A percentile compares a stretch with the other conserved stretches of the same genome.
Conservation (phyloP, 1,140 invertebrate species). For the Drosophila lowei region DNA sequence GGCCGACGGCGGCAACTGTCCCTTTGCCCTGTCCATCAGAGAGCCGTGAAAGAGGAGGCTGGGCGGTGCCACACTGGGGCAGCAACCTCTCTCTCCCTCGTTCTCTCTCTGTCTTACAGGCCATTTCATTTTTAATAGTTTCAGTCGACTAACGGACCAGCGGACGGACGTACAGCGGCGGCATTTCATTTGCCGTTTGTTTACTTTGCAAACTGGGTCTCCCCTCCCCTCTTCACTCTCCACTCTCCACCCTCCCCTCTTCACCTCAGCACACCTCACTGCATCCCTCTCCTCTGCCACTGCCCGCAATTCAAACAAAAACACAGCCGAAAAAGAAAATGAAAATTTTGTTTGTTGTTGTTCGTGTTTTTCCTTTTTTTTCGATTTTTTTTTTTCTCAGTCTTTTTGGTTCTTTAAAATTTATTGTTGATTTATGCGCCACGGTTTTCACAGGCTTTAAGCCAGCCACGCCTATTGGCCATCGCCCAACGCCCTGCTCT, state of each 20-base stretch:
- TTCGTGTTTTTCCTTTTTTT: slow-evolving; percentile 21
- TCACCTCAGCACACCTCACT: too few species aligned
- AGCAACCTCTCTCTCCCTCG: slow-evolving; percentile 9
- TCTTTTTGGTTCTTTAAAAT: slow-evolving; percentile 17
- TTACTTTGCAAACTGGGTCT: slow-evolving; percentile 76
- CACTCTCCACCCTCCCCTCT: too few species aligned
- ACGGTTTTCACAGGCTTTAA: slow-evolving; percentile 27
- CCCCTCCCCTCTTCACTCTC: neutral
- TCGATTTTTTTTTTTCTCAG: slow-evolving; percentile 32
- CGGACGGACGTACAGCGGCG: slow-evolving; percentile 38
- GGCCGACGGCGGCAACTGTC: slow-evolving; percentile 22
- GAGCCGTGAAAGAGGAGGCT: slow-evolving; percentile 5
- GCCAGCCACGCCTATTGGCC: slow-evolving; percentile 1
- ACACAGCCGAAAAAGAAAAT: slow-evolving; percentile 30
- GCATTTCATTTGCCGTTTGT: slow-evolving; percentile 79
- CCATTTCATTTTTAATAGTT: slow-evolving; percentile 79
- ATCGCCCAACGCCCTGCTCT: too few species aligned
- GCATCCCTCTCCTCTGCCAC: neutral
- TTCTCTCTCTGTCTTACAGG: slow-evolving; percentile 18
- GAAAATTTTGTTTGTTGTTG: slow-evolving; percentile 13
- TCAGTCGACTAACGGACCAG: slow-evolving; percentile 37
- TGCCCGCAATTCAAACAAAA: slow-evolving; percentile 64
- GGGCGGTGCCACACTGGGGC: neutral
- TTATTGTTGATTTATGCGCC: slow-evolving; percentile 58
- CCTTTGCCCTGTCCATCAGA: slow-evolving; percentile 20